Evolutionary conservation across 2,888 invertebrate genomes (phyloP).

Genomic region (Euphydryas editha): DNA sequence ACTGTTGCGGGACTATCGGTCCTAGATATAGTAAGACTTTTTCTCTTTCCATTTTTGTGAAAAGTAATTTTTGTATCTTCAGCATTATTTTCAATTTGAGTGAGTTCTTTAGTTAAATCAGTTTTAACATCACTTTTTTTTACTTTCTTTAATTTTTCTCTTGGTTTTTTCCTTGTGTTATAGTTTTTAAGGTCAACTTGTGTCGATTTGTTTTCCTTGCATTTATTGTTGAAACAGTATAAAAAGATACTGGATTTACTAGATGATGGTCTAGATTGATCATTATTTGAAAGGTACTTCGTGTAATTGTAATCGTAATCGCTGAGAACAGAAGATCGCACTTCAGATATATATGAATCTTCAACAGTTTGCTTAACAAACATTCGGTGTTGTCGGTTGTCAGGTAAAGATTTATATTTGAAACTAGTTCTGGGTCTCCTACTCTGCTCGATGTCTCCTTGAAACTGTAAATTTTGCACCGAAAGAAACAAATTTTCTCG

Average conservation of each 20-base stretch:
- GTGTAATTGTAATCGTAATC: slow-evolving; percentile 71
- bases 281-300: slow-evolving; percentile 64
- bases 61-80: slow-evolving; percentile 64
- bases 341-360: slow-evolving; percentile 54
- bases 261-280: slow-evolving; percentile 65
- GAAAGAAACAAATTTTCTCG: slow-evolving; percentile 64
- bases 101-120: slow-evolving; percentile 41
- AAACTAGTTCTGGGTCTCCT: slow-evolving; percentile 66
- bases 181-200: slow-evolving; percentile 53
- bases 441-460: slow-evolving; percentile 58
- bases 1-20: slow-evolving; percentile 76
- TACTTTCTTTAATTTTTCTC: slow-evolving; percentile 44
- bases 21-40: slow-evolving; percentile 75
- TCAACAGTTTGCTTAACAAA: slow-evolving; percentile 69
- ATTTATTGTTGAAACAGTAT: slow-evolving; percentile 52
- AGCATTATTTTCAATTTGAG: slow-evolving; percentile 45
- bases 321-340: slow-evolving; percentile 61
- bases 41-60: slow-evolving; percentile 66
- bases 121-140: slow-evolving; percentile 28
- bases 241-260: slow-evolving; percentile 63
- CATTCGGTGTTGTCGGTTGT: slow-evolving; percentile 67
- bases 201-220: slow-evolving; percentile 58
- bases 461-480: slow-evolving; percentile 73
- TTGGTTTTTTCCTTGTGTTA: slow-evolving; percentile 47
- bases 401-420: slow-evolving; percentile 64